Conservation (phyloP, 2,888 invertebrate species). For the Metellina segmentata region DNA sequence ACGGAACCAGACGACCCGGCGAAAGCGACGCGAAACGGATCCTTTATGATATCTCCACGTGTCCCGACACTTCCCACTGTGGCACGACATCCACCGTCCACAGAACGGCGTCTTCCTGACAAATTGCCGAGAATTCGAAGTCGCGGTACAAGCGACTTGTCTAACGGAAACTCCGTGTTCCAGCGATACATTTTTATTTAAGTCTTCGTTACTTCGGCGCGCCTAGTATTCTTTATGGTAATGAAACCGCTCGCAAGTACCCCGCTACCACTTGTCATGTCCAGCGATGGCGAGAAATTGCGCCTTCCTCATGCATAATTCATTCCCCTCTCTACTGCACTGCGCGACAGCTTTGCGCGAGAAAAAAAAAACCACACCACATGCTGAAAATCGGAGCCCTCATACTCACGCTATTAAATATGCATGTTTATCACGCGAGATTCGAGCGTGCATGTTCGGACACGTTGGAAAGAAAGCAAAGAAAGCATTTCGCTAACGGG, state of each 20-base stretch:
- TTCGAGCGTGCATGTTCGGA: background rate
- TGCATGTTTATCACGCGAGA: conserved; percentile 40
- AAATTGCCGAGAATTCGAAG: conserved; percentile 8
- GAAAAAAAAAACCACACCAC: background rate
- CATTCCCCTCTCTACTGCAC: background rate
- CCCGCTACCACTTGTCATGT: background rate
- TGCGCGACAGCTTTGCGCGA: background rate
- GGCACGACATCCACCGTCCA: too few species aligned
- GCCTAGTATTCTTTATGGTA: conserved; percentile 8
- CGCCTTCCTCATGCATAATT: conserved; percentile 33
- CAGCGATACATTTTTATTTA: conserved; percentile 24
- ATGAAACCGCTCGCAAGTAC: background rate
- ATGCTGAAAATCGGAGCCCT: background rate
- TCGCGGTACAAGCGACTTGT: background rate
- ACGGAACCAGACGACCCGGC: too few species aligned
- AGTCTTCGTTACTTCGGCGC: background rate
- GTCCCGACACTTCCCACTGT: too few species aligned
- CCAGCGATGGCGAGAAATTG: background rate
- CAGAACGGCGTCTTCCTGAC: background rate
- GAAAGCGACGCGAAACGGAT: too few species aligned
- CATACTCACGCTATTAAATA: conserved; percentile 32
- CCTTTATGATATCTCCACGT: too few species aligned
- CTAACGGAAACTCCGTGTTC: too few species aligned
- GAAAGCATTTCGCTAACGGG: conserved; percentile 53
- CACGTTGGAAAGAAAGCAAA: background rate